phyloP scores from a whole-genome alignment of 2,797 vertebrate genomes.

The Aphelocoma californica region DNA sequence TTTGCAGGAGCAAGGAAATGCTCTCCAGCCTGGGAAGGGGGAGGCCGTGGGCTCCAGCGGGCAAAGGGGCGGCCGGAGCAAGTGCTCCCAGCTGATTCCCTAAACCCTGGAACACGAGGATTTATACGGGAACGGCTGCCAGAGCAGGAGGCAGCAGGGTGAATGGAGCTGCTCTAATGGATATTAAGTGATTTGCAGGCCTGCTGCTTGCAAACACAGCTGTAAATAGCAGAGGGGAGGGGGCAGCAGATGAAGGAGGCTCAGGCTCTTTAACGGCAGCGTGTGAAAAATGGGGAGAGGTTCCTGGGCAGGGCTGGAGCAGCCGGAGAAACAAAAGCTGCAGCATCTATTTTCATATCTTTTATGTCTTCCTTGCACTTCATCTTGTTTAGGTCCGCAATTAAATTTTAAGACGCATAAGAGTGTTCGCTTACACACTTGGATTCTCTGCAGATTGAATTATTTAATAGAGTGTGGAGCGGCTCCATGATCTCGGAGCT shows the following conservation, averaged over 20 bases:
- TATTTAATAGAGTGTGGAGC: conserved; percentile 75
- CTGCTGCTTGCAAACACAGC: conserved; percentile 66
- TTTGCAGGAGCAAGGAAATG: neutral
- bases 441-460: conserved; percentile 71
- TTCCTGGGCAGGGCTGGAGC: neutral
- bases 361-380: conserved; percentile 65
- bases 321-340: conserved; percentile 51
- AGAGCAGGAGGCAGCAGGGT: conserved; percentile 36
- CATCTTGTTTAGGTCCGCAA: conserved; percentile 71
- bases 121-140: conserved; percentile 23
- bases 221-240: conserved; percentile 42
- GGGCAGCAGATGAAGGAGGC: conserved; percentile 5
- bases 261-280: conserved; percentile 12
- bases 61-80: neutral
- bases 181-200: conserved; percentile 70
- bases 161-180: conserved; percentile 60
- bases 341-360: conserved; percentile 54
- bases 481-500: conserved; percentile 52
- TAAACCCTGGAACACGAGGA: neutral
- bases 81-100: neutral
- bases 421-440: conserved; percentile 62
- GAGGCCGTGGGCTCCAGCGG: accelerated
- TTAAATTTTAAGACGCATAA: conserved; percentile 77
- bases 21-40: neutral
- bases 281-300: conserved; percentile 39